phyloP scores from a whole-genome alignment of 2,797 vertebrate species.

The Novumbra hubbsi region DNA sequence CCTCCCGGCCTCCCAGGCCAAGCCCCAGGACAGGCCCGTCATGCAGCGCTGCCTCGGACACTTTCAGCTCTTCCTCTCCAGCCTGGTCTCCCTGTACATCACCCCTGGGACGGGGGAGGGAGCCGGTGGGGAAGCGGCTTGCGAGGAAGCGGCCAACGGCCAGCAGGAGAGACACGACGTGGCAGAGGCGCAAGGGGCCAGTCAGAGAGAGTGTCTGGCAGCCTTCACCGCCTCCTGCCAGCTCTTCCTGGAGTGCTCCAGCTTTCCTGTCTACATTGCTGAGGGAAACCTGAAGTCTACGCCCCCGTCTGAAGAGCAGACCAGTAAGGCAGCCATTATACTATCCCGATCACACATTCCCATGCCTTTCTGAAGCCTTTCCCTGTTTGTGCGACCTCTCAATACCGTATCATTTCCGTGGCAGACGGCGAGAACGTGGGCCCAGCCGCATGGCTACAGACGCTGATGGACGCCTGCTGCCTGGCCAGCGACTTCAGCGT shows the following conservation, averaged over 20 bases:
- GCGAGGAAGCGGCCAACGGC: constrained; percentile 57
- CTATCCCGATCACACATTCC: neutral
- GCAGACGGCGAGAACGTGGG: constrained; percentile 83
- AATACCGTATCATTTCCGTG: constrained; percentile 19
- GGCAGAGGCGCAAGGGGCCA: constrained; percentile 23
- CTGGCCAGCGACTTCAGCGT: constrained; percentile 85
- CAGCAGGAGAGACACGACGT: constrained; percentile 60
- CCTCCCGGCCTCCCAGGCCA: constrained; percentile 65
- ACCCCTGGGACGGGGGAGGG: constrained; percentile 62
- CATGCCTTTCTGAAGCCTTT: neutral
- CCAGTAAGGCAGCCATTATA: constrained; percentile 52
- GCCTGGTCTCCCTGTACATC: constrained; percentile 88
- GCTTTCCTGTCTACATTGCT: constrained; percentile 96
- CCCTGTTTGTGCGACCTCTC: neutral
- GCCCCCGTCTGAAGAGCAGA: constrained; percentile 73
- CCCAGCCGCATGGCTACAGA: constrained; percentile 90
- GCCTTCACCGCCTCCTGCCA: constrained; percentile 95
- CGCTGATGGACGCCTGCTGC: constrained; percentile 92
- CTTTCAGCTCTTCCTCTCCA: constrained; percentile 92
- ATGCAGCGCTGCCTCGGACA: constrained; percentile 98
- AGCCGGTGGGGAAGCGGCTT: constrained; percentile 60
- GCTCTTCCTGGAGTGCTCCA: constrained; percentile 96
- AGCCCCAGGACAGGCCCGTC: constrained; percentile 87
- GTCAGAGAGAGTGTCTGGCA: constrained; percentile 81
- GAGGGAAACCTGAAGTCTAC: constrained; percentile 91